Evolutionary conservation across 2,888 invertebrate species (phyloP), one percentile per base, ranked within the genome.

Genomic region (Cataglyphis livida): DNA sequence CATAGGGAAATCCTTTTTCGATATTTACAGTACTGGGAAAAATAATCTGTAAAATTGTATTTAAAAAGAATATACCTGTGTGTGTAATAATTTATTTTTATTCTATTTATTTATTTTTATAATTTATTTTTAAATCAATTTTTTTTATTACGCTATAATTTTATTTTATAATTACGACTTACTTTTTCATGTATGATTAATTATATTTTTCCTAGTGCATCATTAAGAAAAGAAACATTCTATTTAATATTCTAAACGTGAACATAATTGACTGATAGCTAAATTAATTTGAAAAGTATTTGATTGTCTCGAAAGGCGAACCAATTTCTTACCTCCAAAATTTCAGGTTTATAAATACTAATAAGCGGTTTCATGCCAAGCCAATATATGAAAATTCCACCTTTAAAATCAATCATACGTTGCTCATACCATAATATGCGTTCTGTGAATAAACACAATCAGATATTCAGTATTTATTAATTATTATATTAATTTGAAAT

Each of bases 11-110:
- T 0, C 95, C 94, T 89, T 96, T 96, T 25, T 93, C 92, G 5
- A 95, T 94, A 73, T 95, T 92, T n/a, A 93, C 94, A 4, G 93
- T 95, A 84, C 95, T 95, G 35, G 93, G 92, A 12, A 95, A 88
- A 71, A 95, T 85, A 61, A 92, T 92, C 95, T 95, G 83, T 12
- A 78, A 83, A 75, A 7, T 73, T 38, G 0, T 4, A 66, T 25
- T 61, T 32, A 3, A 4, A 28, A 59, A 57, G 3, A 21, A n/a
- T 57, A 57, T 12, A 57, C 3, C 7, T 9, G 3, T 4, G 9
- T 0, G 12, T 21, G 10, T 21, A 57, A n/a, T 51, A 51, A 51
- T 51, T 51, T 51, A 25, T 25, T 25, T 25, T 1, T 25, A 25
- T 25, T 25, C 25, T 25, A 25, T 1, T 25, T 25, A 25, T 25